phyloP scores from a whole-genome alignment of 2,888 invertebrate genomes.

The Ptilodon capucinus region DNA sequence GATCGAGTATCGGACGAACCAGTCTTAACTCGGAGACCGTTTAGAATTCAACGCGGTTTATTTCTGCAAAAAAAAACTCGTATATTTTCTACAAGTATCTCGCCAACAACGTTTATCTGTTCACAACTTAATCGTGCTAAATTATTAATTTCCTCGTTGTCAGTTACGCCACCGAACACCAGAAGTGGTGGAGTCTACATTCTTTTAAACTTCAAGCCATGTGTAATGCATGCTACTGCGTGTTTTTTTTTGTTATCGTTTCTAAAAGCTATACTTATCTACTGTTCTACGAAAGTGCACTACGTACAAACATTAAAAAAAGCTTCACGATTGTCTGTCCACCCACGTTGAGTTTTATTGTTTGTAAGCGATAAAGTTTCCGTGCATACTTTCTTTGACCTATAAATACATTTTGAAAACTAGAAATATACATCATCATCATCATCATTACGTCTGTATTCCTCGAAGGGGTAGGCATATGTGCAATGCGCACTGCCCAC shows the following conservation, averaged over 20 bases:
- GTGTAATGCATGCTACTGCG: not conserved
- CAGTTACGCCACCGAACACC: slow-evolving; percentile 16
- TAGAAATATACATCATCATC: too few relatives aligned
- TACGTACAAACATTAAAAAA: slow-evolving; percentile 15
- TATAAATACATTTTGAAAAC: not conserved
- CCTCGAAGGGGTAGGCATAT: too few relatives aligned
- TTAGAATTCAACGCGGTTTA: slow-evolving; percentile 27
- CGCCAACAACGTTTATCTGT: slow-evolving; percentile 7
- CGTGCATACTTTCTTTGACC: slow-evolving; percentile 8
- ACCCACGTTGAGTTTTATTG: slow-evolving; percentile 11
- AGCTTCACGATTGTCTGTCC: slow-evolving; percentile 16
- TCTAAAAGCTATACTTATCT: not conserved
- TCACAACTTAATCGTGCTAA: slow-evolving; percentile 16
- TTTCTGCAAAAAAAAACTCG: slow-evolving; percentile 14
- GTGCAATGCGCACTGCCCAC: too few relatives aligned
- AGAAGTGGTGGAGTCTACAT: not conserved
- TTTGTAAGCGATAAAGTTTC: slow-evolving; percentile 11
- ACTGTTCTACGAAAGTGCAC: slow-evolving; percentile 9
- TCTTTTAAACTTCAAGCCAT: slow-evolving; percentile 10
- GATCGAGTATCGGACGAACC: slow-evolving; percentile 34
- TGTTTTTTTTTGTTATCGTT: not conserved
- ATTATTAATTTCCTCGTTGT: slow-evolving; percentile 19
- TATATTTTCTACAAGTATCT: not conserved
- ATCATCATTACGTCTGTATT: too few relatives aligned
- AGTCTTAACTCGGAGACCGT: slow-evolving; percentile 29